Evolutionary conservation across 2,113 vertebrate species (phyloP), one percentile per base, ranked within the genome.

Genomic region (Bufo gargarizans): DNA sequence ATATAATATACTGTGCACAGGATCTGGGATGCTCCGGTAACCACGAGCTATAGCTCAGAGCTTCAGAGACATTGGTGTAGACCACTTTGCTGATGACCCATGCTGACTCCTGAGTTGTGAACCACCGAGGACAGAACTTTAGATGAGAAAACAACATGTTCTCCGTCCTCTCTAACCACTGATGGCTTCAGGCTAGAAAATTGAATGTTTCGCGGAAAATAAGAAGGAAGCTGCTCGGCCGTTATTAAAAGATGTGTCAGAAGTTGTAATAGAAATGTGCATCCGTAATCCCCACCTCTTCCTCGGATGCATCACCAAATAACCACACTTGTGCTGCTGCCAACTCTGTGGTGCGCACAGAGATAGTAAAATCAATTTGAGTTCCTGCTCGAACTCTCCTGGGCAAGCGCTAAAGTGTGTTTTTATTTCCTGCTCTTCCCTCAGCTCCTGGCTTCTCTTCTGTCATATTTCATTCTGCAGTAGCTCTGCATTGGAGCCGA

Each of bases 401-500:
- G 86, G 67, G 67, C 58, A 14, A 63, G 43, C 78, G 50, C 45
- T 82, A 82, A 69, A 79, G 77, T 81, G 86, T 81, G 86, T 82
- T 81, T 80, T 80, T 87, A 72, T 67, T 56, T 79, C 59, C 76
- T 55, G 13, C 50, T 59, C 77, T 82, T 82, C n/a, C 69, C 79
- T 82, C 67, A 4, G 86, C 69, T 76, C 56, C 79, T 10, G 86
- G 33, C 53, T 82, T 69, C 71, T 88, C 86, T 69, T 80, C 79
- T 88, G 67, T 82, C 74, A 88, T 76, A 88, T 88, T 74, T 82
- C 53, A 88, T 74, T 67, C 55, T 58, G 86, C 77, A 81, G 77
- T 81, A 71, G 63, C 77, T 87, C 67, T n/a, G 77, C 8, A 16
- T 74, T 74, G 47, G 71, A 74, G 71, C 71, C 2, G 6, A 22